phyloP scores from a whole-genome alignment of 2,888 invertebrate species.

The Trachelus iudaicus region DNA sequence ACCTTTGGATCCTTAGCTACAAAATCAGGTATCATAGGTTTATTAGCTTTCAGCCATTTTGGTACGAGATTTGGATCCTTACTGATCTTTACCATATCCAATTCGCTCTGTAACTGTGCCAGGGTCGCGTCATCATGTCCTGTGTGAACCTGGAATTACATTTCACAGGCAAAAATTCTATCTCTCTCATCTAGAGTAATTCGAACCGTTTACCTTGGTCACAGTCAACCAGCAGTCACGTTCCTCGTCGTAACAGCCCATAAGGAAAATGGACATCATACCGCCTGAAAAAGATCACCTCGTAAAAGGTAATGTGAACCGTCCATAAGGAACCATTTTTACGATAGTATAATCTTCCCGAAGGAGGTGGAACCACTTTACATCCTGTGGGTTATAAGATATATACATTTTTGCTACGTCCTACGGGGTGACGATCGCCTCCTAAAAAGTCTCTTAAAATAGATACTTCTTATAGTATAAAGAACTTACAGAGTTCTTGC shows the following conservation, averaged over 20 bases:
- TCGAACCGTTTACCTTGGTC: conserved; percentile 75
- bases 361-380: neutral
- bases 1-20: conserved; percentile 83
- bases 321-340: neutral
- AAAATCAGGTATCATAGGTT: conserved; percentile 89
- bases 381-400: neutral
- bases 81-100: conserved; percentile 85
- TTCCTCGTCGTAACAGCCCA: conserved; percentile 86
- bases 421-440: neutral
- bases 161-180: neutral
- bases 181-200: neutral
- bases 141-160: conserved; percentile 71
- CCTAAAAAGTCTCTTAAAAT: neutral
- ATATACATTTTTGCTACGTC: neutral
- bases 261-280: conserved; percentile 92
- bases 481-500: neutral
- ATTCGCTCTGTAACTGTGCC: conserved; percentile 76
- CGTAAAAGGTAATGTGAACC: neutral
- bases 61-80: conserved; percentile 79
- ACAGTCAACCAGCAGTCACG: conserved; percentile 86
- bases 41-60: conserved; percentile 84
- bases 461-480: neutral
- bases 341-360: neutral
- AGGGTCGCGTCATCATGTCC: conserved; percentile 91
- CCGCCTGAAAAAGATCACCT: conserved; percentile 70